Conservation (phyloP, 2,113 vertebrate genomes). For the Ailurus styani region DNA sequence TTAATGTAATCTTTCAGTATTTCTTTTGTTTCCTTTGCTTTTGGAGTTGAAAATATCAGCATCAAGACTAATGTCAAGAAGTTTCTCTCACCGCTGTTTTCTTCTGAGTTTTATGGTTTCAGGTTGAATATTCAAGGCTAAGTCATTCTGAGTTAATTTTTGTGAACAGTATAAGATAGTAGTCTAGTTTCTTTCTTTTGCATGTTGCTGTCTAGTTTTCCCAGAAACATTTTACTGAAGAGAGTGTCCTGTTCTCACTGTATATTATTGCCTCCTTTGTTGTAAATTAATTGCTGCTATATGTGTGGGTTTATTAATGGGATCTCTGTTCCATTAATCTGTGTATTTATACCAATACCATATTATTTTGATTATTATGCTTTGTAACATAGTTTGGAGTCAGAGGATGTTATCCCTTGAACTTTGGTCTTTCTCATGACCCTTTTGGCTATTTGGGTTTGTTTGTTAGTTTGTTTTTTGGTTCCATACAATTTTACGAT, state of each 20-base stretch:
- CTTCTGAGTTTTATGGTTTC: not conserved
- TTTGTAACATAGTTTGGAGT: not conserved
- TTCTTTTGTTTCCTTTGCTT: not conserved
- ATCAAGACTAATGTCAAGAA: not conserved
- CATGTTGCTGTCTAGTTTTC: not conserved
- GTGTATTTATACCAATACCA: not conserved
- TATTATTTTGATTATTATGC: not conserved
- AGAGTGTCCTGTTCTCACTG: not conserved
- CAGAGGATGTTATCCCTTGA: not conserved
- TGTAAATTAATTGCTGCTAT: not conserved
- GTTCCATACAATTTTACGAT: not conserved
- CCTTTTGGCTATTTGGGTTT: not conserved
- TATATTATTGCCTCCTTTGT: not conserved
- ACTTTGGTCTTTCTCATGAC: not conserved
- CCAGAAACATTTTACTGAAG: not conserved
- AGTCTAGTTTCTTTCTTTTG: not conserved
- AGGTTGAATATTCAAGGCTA: not conserved
- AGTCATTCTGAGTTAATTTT: not conserved
- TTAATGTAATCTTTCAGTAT: not conserved
- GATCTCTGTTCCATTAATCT: not conserved
- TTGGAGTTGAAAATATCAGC: not conserved
- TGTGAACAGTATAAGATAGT: not conserved
- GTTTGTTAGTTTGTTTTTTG: too few species aligned
- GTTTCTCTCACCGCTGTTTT: not conserved
- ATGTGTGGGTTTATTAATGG: not conserved